Evolutionary conservation across 2,888 invertebrate species (phyloP).

Genomic region (Drosophila macrospina): DNA sequence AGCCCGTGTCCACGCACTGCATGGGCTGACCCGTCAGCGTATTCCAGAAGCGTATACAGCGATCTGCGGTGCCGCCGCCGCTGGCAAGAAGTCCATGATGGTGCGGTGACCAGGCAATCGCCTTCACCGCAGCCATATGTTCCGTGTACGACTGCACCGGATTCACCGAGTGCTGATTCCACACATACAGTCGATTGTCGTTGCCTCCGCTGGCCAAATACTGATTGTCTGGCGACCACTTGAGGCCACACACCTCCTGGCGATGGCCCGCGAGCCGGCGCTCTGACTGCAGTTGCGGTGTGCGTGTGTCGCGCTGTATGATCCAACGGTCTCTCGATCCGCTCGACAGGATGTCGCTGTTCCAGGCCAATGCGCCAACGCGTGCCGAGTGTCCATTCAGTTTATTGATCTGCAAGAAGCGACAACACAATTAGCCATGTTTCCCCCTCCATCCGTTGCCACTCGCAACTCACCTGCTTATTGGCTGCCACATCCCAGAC

Average conservation of each 20-base stretch:
- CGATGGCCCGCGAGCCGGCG: conserved; percentile 95
- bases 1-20: conserved; percentile 99
- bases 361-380: conserved; percentile 98
- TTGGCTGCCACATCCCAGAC: conserved; percentile 99
- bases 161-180: conserved; percentile 92
- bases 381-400: conserved; percentile 96
- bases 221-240: conserved; percentile 99
- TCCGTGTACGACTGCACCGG: conserved; percentile 98
- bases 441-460: not conserved
- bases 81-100: conserved; percentile 98
- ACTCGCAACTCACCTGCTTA: conserved; percentile 88
- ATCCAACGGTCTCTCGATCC: conserved; percentile 98
- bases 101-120: conserved; percentile 99
- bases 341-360: conserved; percentile 97
- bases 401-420: conserved; percentile 89
- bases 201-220: conserved; percentile 99
- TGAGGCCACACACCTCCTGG: conserved; percentile 98
- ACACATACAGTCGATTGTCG: conserved; percentile 88
- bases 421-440: not conserved
- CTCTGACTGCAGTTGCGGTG: conserved; percentile 91
- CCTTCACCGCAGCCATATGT: conserved; percentile 98
- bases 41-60: conserved; percentile 99
- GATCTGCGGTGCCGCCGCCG: conserved; percentile 99
- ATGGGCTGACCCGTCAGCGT: conserved; percentile 98
- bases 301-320: conserved; percentile 96